A percentile compares a stretch with the other conserved stretches of the same genome.
Evolutionary conservation across 2,797 vertebrate species (phyloP).

Genomic region (Champsocephalus esox): DNA sequence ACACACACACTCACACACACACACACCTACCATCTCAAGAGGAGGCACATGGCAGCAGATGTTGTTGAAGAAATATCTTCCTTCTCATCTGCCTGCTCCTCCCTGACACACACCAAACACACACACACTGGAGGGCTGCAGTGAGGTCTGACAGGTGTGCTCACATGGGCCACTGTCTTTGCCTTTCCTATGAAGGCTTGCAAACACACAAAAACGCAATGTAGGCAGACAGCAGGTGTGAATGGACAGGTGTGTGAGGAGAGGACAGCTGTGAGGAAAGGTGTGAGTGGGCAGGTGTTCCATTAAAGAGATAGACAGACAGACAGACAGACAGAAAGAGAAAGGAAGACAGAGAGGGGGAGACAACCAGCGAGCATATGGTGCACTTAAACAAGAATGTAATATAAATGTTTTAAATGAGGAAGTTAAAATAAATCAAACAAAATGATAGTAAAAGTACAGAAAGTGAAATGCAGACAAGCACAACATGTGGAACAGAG

Average conservation of each 20-base stretch:
- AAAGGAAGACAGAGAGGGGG: conserved; percentile 19
- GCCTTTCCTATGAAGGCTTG: conserved; percentile 57
- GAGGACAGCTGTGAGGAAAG: conserved; percentile 79
- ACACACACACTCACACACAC: conserved; percentile 11
- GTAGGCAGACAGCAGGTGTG: conserved; percentile 72
- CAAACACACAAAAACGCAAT: conserved; percentile 43
- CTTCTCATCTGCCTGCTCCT: conserved; percentile 69
- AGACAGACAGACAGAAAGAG: conserved; percentile 37
- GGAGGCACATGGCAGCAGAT: conserved; percentile 78
- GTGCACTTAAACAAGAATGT: not conserved
- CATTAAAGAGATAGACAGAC: conserved; percentile 71
- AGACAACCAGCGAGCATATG: conserved; percentile 16
- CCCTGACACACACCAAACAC: conserved; percentile 49
- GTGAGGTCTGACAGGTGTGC: conserved; percentile 77
- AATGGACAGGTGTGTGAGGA: conserved; percentile 79
- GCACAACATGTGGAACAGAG: not conserved
- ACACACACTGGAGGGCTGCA: conserved; percentile 54
- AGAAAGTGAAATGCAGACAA: not conserved
- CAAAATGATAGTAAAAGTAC: not conserved
- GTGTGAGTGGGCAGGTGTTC: conserved; percentile 83
- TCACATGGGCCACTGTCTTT: conserved; percentile 65
- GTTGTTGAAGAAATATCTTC: conserved; percentile 79
- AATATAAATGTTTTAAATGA: not conserved
- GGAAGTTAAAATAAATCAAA: not conserved
- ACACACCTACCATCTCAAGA: conserved; percentile 68